A percentile compares a stretch with the other conserved stretches of the same genome.
Evolutionary conservation across 2,888 invertebrate genomes (phyloP).

Genomic region (Cheilosia grossa): DNA sequence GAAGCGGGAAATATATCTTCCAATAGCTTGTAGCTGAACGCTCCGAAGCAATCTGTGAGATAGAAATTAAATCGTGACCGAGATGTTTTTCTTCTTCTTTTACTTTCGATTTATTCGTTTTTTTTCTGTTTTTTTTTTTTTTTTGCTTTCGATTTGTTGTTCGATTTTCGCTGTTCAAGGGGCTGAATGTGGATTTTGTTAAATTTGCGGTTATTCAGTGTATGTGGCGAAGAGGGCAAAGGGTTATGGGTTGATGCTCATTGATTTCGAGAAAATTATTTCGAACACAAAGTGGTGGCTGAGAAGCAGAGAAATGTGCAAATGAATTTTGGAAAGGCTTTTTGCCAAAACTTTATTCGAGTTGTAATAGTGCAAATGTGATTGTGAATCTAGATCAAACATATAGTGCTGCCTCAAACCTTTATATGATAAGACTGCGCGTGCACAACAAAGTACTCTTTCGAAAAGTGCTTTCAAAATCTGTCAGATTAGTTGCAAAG

Average conservation of each 20-base stretch:
- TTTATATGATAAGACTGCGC: too few species aligned
- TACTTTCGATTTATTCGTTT: slow-evolving; percentile 64
- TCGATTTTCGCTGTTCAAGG: slow-evolving; percentile 24
- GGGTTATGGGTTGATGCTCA: slow-evolving; percentile 64
- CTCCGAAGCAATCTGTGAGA: slow-evolving; percentile 66
- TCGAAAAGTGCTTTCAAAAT: too few species aligned
- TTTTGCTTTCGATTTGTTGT: slow-evolving; percentile 23
- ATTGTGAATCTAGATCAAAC: too few species aligned
- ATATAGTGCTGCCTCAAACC: too few species aligned
- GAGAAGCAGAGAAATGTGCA: slow-evolving; percentile 19
- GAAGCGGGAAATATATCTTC: slow-evolving; percentile 41
- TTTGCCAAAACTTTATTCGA: too few species aligned
- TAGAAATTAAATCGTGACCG: slow-evolving; percentile 74
- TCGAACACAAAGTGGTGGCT: slow-evolving; percentile 1
- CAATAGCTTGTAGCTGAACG: slow-evolving; percentile 21
- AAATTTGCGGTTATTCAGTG: slow-evolving; percentile 67
- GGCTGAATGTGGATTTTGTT: slow-evolving; percentile 64
- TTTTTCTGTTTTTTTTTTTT: background rate
- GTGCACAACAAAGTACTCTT: too few species aligned
- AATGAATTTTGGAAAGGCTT: background rate
- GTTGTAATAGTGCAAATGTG: too few species aligned
- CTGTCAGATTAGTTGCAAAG: too few species aligned
- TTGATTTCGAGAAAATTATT: slow-evolving; percentile 31
- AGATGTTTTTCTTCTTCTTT: slow-evolving; percentile 56
- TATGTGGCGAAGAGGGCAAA: slow-evolving; percentile 45